These are phyloP conservation scores for Bufotes viridis DNA, from an alignment of 2,797 vertebrate species.

Conservation along the genomic window DNA sequence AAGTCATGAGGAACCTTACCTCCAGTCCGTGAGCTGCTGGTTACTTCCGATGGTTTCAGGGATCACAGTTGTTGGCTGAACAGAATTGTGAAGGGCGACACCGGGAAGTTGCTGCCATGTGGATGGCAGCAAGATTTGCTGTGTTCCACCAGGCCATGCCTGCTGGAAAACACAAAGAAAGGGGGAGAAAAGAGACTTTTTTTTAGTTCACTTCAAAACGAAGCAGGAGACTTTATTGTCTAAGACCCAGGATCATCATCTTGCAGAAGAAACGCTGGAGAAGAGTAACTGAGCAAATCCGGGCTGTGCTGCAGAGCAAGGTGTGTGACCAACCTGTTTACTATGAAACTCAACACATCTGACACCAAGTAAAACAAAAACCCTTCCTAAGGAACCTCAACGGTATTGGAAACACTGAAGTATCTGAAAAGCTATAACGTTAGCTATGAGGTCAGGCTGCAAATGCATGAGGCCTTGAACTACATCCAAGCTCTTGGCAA, in stretches of 20 bases:
- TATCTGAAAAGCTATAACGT: no score
- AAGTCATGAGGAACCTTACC: constrained; percentile 71
- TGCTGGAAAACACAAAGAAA: constrained; percentile 84
- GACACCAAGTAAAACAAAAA: not conserved
- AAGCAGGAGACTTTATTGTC: constrained; percentile 62
- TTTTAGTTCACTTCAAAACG: constrained; percentile 23
- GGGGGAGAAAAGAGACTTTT: constrained; percentile 51
- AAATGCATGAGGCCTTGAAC: not conserved
- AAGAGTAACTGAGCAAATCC: not conserved
- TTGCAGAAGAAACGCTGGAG: constrained; percentile 74
- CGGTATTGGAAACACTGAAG: no score
- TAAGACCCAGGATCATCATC: constrained; percentile 73
- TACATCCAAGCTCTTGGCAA: not conserved
- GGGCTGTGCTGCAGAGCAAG: constrained; percentile 46
- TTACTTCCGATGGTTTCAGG: constrained; percentile 78
- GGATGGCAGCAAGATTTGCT: constrained; percentile 96
- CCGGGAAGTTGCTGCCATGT: constrained; percentile 97
- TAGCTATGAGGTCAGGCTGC: not conserved
- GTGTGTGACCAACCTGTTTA: not conserved
- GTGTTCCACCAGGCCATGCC: constrained; percentile 96
- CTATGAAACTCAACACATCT: not conserved
- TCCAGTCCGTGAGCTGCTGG: constrained; percentile 89
- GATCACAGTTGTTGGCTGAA: constrained; percentile 86
- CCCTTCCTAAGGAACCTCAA: not conserved
- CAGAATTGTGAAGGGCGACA: constrained; percentile 90